Conservation (phyloP, 2,113 vertebrate genomes). For the Pterocles gutturalis region DNA sequence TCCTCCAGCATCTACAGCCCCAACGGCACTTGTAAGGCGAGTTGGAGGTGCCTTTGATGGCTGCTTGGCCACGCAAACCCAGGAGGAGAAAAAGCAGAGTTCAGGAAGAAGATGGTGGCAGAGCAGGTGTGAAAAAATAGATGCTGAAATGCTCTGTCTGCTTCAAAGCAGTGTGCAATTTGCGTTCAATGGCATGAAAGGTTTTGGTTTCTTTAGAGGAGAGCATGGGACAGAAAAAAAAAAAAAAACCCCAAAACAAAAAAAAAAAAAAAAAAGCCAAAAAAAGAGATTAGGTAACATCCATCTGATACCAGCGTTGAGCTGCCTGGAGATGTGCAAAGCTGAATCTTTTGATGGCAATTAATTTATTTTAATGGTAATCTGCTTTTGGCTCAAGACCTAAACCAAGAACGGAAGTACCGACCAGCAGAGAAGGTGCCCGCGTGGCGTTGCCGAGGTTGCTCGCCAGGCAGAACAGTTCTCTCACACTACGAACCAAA, state of each 20-base stretch:
- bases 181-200: background rate
- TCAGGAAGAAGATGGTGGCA: background rate
- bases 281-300: background rate
- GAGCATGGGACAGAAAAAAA: background rate
- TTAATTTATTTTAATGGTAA: background rate
- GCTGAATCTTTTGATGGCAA: background rate
- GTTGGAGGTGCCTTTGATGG: background rate
- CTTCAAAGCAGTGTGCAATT: background rate
- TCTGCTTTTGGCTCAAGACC: background rate
- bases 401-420: background rate
- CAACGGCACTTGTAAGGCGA: too few species aligned
- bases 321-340: background rate
- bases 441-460: fast-evolving
- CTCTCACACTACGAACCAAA: background rate
- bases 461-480: background rate
- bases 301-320: background rate
- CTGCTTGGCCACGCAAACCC: background rate
- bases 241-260: background rate
- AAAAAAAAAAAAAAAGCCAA: background rate
- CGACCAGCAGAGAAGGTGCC: background rate
- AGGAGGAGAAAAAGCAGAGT: background rate
- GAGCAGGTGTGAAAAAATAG: fast-evolving
- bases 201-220: background rate
- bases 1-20: background rate
- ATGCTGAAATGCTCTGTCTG: background rate